phyloP scores from a whole-genome alignment of 2,797 vertebrate genomes.

The Artibeus lituratus region DNA sequence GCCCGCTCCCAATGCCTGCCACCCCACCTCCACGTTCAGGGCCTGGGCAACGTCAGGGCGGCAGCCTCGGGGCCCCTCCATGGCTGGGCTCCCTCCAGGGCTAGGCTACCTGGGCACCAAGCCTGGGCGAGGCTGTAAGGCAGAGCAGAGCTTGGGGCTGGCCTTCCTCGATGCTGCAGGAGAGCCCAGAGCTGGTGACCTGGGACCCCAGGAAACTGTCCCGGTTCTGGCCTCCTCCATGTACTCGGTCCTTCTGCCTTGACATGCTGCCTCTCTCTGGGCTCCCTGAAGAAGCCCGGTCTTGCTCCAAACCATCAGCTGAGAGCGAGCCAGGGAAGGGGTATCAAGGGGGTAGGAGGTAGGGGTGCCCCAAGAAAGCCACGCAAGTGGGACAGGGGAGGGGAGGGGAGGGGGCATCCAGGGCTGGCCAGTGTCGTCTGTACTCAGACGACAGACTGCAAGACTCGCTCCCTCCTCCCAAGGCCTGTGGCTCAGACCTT shows the following conservation, averaged over 20 bases:
- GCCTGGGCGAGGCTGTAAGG: fast-evolving
- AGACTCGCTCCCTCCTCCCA: too few species aligned
- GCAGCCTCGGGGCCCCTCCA: neutral
- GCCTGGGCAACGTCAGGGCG: fast-evolving
- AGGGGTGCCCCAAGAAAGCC: neutral
- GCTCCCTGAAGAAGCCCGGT: neutral
- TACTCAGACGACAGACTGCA: neutral
- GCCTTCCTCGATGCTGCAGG: too few species aligned
- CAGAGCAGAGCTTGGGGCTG: neutral
- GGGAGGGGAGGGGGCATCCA: neutral
- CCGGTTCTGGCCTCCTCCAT: neutral
- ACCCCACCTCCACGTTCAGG: neutral
- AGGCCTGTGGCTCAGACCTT: fast-evolving
- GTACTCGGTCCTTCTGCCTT: fast-evolving
- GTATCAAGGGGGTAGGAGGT: neutral
- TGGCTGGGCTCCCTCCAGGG: neutral
- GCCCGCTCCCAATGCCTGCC: fast-evolving
- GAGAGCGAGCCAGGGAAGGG: fast-evolving
- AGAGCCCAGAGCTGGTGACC: fast-evolving
- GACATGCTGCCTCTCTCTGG: neutral
- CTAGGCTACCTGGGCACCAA: fast-evolving
- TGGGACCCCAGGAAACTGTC: neutral
- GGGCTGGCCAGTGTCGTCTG: fast-evolving
- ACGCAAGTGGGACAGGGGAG: fast-evolving
- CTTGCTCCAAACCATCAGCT: neutral